Percentiles rank a stretch among this genome's conserved stretches.
Evolutionary conservation across 2,113 vertebrate species (phyloP).

Genomic region (Grammomys dolichurus): DNA sequence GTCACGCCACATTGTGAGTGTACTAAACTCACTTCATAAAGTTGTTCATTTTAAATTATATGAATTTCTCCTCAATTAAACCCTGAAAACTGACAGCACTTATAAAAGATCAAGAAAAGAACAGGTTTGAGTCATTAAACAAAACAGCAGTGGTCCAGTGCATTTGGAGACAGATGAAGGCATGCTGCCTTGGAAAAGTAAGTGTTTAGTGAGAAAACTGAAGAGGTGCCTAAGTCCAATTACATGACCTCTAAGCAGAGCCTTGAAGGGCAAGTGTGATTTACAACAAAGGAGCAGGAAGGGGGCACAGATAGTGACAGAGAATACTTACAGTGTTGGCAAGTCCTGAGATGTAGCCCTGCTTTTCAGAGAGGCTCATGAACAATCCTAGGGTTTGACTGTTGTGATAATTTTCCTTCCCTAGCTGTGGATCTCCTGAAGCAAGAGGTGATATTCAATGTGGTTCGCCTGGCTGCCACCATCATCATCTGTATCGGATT

Average conservation of each 20-base stretch:
- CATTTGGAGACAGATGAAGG: not conserved
- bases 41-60: constrained; percentile 24
- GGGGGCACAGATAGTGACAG: not conserved
- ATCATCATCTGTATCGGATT: constrained; percentile 98
- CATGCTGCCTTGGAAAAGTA: not conserved
- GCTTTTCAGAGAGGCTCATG: not conserved
- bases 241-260: not conserved
- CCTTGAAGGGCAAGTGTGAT: not conserved
- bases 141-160: not conserved
- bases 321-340: not conserved
- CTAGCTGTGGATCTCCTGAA: constrained; percentile 97
- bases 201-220: not conserved
- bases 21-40: not conserved
- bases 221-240: not conserved
- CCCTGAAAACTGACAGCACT: not conserved
- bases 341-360: not conserved
- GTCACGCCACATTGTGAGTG: not conserved
- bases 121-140: not conserved
- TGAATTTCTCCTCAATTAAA: constrained; percentile 13
- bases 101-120: not conserved
- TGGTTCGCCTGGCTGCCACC: constrained; percentile 96
- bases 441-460: constrained; percentile 98
- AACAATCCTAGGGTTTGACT: not conserved
- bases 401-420: fast-evolving
- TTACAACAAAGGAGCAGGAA: not conserved